These are phyloP conservation scores for Entomobrya proxima DNA, from an alignment of 2,888 invertebrate species.

Conservation along the genomic window DNA sequence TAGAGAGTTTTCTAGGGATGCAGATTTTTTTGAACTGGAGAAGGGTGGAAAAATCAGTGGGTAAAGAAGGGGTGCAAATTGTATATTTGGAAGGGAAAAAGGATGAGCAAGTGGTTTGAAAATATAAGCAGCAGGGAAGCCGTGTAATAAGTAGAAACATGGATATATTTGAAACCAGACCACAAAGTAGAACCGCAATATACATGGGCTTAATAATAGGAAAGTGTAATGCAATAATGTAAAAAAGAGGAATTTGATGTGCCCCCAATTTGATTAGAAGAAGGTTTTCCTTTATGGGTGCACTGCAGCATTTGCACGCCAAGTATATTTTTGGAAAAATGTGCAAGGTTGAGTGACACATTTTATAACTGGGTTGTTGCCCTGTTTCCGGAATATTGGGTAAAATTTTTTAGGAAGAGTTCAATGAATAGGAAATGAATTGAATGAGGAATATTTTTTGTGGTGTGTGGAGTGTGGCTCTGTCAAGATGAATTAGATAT, in stretches of 20 bases:
- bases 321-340: background rate
- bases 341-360: background rate
- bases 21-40: conserved; percentile 39
- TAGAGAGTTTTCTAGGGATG: conserved; percentile 37
- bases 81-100: background rate
- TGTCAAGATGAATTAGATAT: conserved; percentile 23
- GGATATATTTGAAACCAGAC: background rate
- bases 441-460: conserved; percentile 30
- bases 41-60: background rate
- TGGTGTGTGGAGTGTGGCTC: background rate
- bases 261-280: conserved; percentile 44
- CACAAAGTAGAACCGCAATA: background rate
- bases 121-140: conserved; percentile 28
- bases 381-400: background rate
- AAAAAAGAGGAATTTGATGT: conserved; percentile 10
- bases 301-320: background rate
- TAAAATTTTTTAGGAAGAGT: conserved; percentile 13
- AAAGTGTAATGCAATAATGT: conserved; percentile 29
- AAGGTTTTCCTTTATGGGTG: conserved; percentile 11
- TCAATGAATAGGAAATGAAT: conserved; percentile 57
- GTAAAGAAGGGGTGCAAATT: conserved; percentile 32
- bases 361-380: background rate
- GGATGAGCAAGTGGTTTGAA: no score
- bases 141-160: background rate
- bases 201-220: background rate